A percentile compares a stretch with the other conserved stretches of the same genome.
phyloP scores from a whole-genome alignment of 2,797 vertebrate genomes.

The Pseudomugil tenellus region DNA sequence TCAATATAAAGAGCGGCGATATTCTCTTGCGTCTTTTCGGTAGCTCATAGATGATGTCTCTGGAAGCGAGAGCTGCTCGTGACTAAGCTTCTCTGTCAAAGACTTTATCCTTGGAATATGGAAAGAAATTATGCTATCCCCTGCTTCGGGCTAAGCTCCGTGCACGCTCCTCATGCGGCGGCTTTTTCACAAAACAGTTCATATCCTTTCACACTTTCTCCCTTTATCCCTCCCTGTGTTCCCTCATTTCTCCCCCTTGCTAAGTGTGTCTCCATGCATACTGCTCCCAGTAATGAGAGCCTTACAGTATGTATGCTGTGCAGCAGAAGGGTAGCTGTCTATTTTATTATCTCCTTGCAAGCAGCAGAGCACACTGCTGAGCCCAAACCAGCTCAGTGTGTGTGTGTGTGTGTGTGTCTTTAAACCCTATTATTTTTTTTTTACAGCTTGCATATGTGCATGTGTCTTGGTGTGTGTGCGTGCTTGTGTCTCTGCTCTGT shows the following conservation, averaged over 20 bases:
- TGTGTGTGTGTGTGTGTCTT: neutral
- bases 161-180: conserved; percentile 17
- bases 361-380: conserved; percentile 59
- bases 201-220: conserved; percentile 35
- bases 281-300: conserved; percentile 68
- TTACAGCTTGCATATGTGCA: neutral
- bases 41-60: conserved; percentile 25
- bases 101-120: conserved; percentile 44
- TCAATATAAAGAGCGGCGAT: neutral
- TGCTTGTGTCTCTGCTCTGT: neutral
- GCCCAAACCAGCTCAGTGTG: conserved; percentile 47
- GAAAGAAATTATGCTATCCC: conserved; percentile 36
- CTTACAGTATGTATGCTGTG: conserved; percentile 54
- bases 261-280: conserved; percentile 59
- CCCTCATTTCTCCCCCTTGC: conserved; percentile 29
- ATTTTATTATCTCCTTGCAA: conserved; percentile 71
- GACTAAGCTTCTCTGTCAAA: conserved; percentile 54
- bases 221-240: conserved; percentile 19
- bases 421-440: neutral
- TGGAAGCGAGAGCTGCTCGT: conserved; percentile 41
- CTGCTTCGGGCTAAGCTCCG: conserved; percentile 40
- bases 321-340: conserved; percentile 40
- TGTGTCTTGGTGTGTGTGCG: conserved; percentile 1
- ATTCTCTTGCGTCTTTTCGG: conserved; percentile 8
- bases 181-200: conserved; percentile 26